A percentile compares a stretch with the other conserved stretches of the same genome.
phyloP scores from a whole-genome alignment of 2,888 invertebrate genomes.

The Volucella inflata region DNA sequence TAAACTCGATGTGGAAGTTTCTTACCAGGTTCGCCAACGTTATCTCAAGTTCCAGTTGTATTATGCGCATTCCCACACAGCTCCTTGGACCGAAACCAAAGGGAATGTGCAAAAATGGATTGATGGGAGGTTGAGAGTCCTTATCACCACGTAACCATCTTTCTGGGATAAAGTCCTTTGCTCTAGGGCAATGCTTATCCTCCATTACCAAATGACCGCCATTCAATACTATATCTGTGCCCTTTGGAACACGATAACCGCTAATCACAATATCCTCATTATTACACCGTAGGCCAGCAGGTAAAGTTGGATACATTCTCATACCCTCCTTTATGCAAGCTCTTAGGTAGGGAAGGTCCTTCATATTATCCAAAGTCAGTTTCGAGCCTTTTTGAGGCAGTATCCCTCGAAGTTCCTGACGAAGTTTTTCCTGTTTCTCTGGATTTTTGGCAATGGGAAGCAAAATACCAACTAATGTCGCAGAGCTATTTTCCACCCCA shows the following conservation, averaged over 20 bases:
- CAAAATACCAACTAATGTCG: slow-evolving; percentile 77
- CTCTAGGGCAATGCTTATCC: slow-evolving; percentile 85
- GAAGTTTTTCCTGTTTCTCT: slow-evolving; percentile 87
- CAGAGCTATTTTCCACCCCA: slow-evolving; percentile 87
- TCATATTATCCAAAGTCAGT: slow-evolving; percentile 84
- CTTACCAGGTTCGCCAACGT: slow-evolving; percentile 84
- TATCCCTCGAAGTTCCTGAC: slow-evolving; percentile 85
- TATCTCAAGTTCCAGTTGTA: slow-evolving; percentile 88
- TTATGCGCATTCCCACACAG: slow-evolving; percentile 89
- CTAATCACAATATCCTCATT: slow-evolving; percentile 86
- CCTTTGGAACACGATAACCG: slow-evolving; percentile 87
- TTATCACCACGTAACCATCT: slow-evolving; percentile 72
- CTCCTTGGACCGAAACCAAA: slow-evolving; percentile 84
- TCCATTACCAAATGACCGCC: slow-evolving; percentile 87
- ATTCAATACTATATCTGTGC: slow-evolving; percentile 88
- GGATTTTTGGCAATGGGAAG: slow-evolving; percentile 86
- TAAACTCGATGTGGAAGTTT: slow-evolving; percentile 82
- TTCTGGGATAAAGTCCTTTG: slow-evolving; percentile 87
- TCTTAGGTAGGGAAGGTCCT: slow-evolving; percentile 86
- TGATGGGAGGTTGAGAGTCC: slow-evolving; percentile 12
- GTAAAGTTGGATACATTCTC: slow-evolving; percentile 86
- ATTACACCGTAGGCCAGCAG: slow-evolving; percentile 85
- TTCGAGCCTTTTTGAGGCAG: slow-evolving; percentile 83
- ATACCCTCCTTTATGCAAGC: slow-evolving; percentile 91
- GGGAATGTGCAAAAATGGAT: slow-evolving; percentile 79